Conservation (phyloP, 2,113 vertebrate genomes). For the Aptenodytes forsteri region DNA sequence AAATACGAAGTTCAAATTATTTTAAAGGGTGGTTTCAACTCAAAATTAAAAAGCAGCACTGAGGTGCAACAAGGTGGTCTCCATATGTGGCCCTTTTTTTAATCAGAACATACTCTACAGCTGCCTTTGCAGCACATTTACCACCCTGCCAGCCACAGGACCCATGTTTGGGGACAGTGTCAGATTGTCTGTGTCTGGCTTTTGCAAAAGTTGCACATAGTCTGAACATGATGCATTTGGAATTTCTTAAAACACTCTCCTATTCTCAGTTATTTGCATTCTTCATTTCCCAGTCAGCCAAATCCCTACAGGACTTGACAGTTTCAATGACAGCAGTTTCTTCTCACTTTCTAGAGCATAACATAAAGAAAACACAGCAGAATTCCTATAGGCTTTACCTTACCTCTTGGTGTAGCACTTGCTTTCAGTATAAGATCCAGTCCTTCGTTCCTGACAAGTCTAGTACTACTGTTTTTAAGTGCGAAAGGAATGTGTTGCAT, state of each 20-base stretch:
- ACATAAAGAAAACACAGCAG: background rate
- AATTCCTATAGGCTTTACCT: background rate
- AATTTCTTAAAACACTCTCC: background rate
- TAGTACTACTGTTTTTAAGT: background rate
- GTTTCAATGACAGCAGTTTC: background rate
- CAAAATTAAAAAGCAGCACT: background rate
- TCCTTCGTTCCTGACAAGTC: background rate
- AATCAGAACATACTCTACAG: background rate
- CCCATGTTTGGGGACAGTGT: background rate
- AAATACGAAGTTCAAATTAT: conserved; percentile 27
- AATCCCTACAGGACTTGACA: background rate
- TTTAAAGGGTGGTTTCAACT: background rate
- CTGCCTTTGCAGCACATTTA: background rate
- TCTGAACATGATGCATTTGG: background rate
- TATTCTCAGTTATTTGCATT: background rate
- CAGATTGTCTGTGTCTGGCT: background rate
- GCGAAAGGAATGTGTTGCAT: background rate
- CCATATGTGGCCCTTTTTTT: background rate
- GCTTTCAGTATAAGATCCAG: background rate
- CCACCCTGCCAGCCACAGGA: background rate
- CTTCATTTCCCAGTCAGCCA: background rate
- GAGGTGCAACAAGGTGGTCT: background rate
- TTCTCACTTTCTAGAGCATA: background rate
- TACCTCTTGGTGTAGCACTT: background rate
- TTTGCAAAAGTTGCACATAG: background rate